phyloP scores from a whole-genome alignment of 2,113 vertebrate species.

The Leucosticte australis region DNA sequence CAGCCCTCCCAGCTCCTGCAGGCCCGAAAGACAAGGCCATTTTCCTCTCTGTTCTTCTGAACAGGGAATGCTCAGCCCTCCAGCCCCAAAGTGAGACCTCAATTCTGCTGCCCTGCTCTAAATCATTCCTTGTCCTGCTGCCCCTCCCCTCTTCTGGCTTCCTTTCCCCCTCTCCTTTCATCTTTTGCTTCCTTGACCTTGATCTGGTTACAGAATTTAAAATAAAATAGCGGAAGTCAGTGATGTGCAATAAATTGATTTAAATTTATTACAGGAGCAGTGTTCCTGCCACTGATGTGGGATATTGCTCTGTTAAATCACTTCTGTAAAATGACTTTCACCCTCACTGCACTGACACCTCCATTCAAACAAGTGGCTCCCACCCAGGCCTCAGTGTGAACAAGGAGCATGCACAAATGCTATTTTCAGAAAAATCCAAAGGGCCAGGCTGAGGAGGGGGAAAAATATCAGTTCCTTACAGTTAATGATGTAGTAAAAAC shows the following conservation, averaged over 20 bases:
- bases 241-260: slow-evolving; percentile 8
- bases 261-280: background rate
- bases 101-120: background rate
- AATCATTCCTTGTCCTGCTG: background rate
- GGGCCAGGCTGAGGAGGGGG: background rate
- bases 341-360: background rate
- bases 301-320: background rate
- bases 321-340: background rate
- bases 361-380: background rate
- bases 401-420: background rate
- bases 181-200: slow-evolving; percentile 43
- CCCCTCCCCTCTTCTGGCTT: background rate
- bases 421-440: background rate
- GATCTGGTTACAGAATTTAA: slow-evolving; percentile 26
- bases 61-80: background rate
- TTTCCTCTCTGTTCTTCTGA: background rate
- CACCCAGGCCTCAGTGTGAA: background rate
- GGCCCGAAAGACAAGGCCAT: background rate
- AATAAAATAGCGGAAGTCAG: background rate
- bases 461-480: background rate
- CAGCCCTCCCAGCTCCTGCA: background rate
- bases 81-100: background rate
- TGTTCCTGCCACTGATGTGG: background rate
- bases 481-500: background rate
- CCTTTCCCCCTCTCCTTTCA: slow-evolving; percentile 33